A percentile compares a stretch with the other conserved stretches of the same genome.
phyloP scores from a whole-genome alignment of 2,888 invertebrate genomes.

The Imbricaverruca yamaguchii region DNA sequence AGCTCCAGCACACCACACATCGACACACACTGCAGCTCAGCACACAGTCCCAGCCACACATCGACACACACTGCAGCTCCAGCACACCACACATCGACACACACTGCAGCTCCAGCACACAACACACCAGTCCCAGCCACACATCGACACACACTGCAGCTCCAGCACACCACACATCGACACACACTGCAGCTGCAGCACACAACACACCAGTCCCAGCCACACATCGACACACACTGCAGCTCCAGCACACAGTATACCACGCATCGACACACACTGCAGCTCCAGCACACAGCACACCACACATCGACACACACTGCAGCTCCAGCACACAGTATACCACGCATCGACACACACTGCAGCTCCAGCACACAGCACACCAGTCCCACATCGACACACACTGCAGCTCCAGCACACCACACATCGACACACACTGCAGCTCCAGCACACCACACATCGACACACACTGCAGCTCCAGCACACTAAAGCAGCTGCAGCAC shows the following conservation, averaged over 20 bases:
- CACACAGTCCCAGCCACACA: no score
- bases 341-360: not conserved
- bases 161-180: not conserved
- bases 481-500: no score
- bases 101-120: no score
- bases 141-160: not conserved
- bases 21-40: not conserved
- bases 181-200: not conserved
- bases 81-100: constrained; percentile 4
- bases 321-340: no score
- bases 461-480: no score
- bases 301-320: not conserved
- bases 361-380: not conserved
- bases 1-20: not conserved
- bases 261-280: not conserved
- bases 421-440: not conserved
- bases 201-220: no score
- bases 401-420: not conserved
- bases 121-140: no score
- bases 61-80: not conserved
- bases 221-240: not conserved
- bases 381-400: not conserved
- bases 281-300: not conserved
- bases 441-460: no score
- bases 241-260: not conserved